Evolutionary conservation across 2,888 invertebrate species (phyloP).

Genomic region (Drosophila percnosoma): DNA sequence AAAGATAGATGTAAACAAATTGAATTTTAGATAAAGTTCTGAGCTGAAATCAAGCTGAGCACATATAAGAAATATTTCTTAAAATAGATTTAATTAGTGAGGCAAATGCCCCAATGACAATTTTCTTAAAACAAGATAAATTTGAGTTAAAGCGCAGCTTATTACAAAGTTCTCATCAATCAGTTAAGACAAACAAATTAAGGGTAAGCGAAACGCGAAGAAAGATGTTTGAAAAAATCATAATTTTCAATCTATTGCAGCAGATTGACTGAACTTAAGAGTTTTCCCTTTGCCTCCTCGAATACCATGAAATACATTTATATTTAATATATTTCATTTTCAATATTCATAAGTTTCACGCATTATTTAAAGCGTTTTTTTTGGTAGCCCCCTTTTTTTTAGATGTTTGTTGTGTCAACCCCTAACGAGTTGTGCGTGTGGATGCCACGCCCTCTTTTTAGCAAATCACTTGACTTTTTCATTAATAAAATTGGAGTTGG

Average conservation of each 20-base stretch:
- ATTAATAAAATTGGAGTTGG: conserved; percentile 75
- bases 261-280: background rate
- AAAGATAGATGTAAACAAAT: background rate
- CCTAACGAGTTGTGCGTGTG: conserved; percentile 58
- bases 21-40: background rate
- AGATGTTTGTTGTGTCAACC: conserved; percentile 49
- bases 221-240: background rate
- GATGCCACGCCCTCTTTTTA: conserved; percentile 65
- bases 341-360: conserved; percentile 53
- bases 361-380: conserved; percentile 40
- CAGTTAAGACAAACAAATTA: background rate
- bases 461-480: conserved; percentile 75
- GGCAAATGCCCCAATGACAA: background rate
- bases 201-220: rapidly evolving
- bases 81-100: background rate
- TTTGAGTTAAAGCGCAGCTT: background rate
- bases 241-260: background rate
- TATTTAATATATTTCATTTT: conserved; percentile 5
- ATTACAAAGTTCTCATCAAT: background rate
- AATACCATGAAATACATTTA: background rate
- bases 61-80: background rate
- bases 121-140: too few relatives aligned
- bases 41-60: background rate
- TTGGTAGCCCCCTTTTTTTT: background rate
- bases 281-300: background rate